Evolutionary conservation across 2,888 invertebrate species (phyloP).

Genomic region (Cotesia congregata): DNA sequence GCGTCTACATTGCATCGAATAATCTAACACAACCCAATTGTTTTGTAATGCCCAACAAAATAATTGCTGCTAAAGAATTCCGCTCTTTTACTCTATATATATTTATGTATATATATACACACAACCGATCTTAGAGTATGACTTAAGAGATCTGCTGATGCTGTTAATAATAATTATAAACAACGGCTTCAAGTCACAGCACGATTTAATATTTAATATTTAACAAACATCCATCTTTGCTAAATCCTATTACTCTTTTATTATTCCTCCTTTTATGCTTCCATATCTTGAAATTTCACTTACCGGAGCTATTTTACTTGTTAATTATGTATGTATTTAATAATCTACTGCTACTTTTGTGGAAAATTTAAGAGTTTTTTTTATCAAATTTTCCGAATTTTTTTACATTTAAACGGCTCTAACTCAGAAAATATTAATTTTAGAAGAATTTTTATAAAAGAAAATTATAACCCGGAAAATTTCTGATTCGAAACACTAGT

Average conservation of each 20-base stretch:
- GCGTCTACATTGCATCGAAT: neutral
- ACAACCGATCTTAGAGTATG: neutral
- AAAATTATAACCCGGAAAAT: too few relatives aligned
- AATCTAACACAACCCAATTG: neutral
- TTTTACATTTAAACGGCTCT: too few relatives aligned
- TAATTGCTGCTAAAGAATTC: neutral
- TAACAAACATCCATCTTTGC: neutral
- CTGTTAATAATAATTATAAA: constrained; percentile 1
- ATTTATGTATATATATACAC: too few relatives aligned
- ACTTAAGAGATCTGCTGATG: neutral
- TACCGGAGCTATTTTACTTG: neutral
- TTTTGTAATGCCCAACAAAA: neutral
- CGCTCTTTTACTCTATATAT: neutral
- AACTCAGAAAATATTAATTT: neutral
- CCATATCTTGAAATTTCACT: neutral
- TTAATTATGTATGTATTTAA: too few relatives aligned
- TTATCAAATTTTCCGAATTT: too few relatives aligned
- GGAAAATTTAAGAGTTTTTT: too few relatives aligned
- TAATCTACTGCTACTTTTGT: too few relatives aligned
- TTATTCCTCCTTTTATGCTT: neutral
- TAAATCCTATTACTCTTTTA: neutral
- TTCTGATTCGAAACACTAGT: too few relatives aligned
- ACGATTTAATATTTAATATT: neutral
- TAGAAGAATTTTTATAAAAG: neutral
- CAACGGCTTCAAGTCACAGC: neutral